phyloP scores from a whole-genome alignment of 2,888 invertebrate species.

The Scelioninae gen. 2 region DNA sequence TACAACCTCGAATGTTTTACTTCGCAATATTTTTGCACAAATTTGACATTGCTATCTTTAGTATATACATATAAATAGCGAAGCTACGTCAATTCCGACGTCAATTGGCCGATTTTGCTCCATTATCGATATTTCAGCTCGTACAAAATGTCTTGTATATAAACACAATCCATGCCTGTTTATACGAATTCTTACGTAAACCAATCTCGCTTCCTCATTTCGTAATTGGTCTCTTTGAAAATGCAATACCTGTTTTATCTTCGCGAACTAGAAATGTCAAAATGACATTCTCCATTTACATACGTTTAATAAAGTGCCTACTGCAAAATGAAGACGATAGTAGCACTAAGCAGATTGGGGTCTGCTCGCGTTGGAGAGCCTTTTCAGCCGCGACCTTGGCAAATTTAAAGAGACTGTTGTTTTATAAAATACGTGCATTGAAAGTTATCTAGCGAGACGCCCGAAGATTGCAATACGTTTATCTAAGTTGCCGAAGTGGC shows the following conservation, averaged over 20 bases:
- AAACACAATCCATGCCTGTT: too few species aligned
- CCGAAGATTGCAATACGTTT: conserved; percentile 12
- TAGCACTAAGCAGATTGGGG: conserved; percentile 24
- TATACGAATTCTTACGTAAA: too few species aligned
- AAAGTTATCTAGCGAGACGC: conserved; percentile 32
- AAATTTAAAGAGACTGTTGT: conserved; percentile 35
- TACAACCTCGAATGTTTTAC: too few species aligned
- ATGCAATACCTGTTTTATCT: conserved; percentile 21
- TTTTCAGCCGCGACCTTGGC: conserved; percentile 47
- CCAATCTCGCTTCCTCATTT: too few species aligned
- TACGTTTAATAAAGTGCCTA: conserved; percentile 22
- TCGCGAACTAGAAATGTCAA: conserved; percentile 32
- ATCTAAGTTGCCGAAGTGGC: conserved; percentile 35
- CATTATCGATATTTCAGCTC: too few species aligned
- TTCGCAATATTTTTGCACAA: too few species aligned
- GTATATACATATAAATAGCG: too few species aligned
- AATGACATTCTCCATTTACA: conserved; percentile 33
- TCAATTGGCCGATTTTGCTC: too few species aligned
- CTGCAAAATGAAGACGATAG: conserved; percentile 26
- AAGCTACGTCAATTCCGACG: too few species aligned
- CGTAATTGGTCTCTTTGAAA: conserved; percentile 14
- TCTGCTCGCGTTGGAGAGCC: conserved; percentile 17
- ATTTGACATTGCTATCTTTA: too few species aligned
- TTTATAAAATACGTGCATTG: conserved; percentile 8
- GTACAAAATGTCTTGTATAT: too few species aligned